phyloP scores from a whole-genome alignment of 2,113 vertebrate species.

The Archilochus colubris region DNA sequence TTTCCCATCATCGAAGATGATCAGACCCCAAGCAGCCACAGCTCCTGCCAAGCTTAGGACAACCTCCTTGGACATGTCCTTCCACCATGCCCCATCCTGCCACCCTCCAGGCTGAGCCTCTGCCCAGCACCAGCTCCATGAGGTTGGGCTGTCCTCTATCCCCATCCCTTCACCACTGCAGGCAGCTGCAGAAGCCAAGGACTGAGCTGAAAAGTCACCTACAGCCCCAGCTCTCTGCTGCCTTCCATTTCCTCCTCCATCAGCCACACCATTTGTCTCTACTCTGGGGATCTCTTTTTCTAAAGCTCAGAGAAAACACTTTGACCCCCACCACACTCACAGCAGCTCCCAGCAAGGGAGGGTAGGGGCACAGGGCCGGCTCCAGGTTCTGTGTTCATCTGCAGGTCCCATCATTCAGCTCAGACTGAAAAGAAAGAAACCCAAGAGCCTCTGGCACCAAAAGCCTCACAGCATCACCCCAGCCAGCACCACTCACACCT shows the following conservation, averaged over 20 bases:
- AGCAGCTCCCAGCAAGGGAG: not conserved
- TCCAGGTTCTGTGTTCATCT: too few species aligned
- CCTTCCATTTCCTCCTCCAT: not conserved
- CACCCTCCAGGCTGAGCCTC: not conserved
- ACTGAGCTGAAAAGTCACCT: not conserved
- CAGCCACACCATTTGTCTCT: not conserved
- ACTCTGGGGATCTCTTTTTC: not conserved
- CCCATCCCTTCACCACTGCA: not conserved
- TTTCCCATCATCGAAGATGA: not conserved
- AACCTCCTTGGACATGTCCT: fast-evolving
- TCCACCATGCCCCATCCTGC: not conserved
- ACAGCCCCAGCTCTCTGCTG: not conserved
- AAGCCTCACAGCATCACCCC: not conserved
- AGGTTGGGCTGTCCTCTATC: not conserved
- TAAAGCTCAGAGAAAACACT: not conserved
- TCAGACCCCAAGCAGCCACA: not conserved
- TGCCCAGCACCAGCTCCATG: fast-evolving
- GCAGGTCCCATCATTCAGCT: not conserved
- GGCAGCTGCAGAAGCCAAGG: not conserved
- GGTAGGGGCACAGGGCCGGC: fast-evolving
- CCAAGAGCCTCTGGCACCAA: not conserved
- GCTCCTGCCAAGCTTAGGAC: not conserved
- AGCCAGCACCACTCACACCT: not conserved
- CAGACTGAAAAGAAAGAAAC: not conserved
- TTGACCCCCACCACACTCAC: not conserved